Conservation (phyloP, 2,113 vertebrate genomes). For the Lophotis ruficrista region DNA sequence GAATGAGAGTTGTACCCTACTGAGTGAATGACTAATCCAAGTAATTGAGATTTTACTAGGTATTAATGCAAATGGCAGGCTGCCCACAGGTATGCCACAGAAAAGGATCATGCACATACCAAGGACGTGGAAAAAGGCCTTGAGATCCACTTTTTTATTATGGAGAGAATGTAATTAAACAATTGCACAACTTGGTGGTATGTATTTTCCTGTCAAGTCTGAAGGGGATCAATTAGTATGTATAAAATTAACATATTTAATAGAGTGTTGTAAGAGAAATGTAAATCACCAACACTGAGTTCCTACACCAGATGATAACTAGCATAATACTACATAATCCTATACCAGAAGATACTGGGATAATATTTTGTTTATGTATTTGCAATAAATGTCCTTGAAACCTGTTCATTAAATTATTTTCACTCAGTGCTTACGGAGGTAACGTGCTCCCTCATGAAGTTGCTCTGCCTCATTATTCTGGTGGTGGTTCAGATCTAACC, state of each 20-base stretch:
- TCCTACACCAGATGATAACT: neutral
- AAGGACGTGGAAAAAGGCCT: neutral
- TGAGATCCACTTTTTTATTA: neutral
- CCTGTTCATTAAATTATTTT: neutral
- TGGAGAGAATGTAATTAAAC: neutral
- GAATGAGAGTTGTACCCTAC: no score
- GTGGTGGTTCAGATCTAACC: neutral
- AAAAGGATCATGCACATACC: neutral
- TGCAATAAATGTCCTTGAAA: neutral
- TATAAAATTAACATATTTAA: neutral
- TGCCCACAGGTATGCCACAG: neutral
- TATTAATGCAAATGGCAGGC: neutral
- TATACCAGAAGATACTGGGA: neutral
- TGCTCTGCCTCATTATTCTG: neutral
- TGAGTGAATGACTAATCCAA: neutral
- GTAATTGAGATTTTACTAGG: neutral
- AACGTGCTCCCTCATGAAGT: neutral
- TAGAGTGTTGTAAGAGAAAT: neutral
- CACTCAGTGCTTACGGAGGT: neutral
- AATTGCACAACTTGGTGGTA: neutral
- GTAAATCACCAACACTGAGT: neutral
- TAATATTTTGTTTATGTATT: neutral
- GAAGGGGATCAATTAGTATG: neutral
- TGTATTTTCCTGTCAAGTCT: neutral
- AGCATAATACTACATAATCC: neutral